phyloP scores from a whole-genome alignment of 2,888 invertebrate genomes.

The Agriotes lineatus region DNA sequence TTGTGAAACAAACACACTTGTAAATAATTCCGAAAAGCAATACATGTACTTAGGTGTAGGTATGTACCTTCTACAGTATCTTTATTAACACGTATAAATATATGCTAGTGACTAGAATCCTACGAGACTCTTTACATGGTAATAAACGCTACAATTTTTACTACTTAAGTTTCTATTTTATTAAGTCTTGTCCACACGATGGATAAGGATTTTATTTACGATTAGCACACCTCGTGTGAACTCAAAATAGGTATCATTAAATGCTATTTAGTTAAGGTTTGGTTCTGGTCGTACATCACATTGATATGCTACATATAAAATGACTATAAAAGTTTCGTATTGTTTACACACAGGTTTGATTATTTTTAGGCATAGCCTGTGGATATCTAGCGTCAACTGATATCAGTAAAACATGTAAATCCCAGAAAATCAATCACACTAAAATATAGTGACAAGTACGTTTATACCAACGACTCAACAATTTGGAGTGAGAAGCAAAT shows the following conservation, averaged over 20 bases:
- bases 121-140: constrained; percentile 17
- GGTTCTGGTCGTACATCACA: constrained; percentile 43
- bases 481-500: neutral
- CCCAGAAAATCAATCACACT: neutral
- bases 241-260: constrained; percentile 15
- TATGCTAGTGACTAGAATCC: constrained; percentile 12
- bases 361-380: constrained; percentile 15
- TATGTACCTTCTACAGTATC: constrained; percentile 21
- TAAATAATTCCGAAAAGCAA: constrained; percentile 1
- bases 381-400: neutral
- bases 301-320: constrained; percentile 43
- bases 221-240: constrained; percentile 17
- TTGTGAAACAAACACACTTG: neutral
- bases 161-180: constrained; percentile 28
- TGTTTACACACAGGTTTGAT: constrained; percentile 37
- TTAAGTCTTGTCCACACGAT: constrained; percentile 34
- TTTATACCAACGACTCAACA: neutral
- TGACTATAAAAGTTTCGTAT: constrained; percentile 41
- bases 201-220: constrained; percentile 2
- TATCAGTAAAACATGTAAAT: neutral
- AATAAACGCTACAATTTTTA: constrained; percentile 24
- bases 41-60: neutral
- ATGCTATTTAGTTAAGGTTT: constrained; percentile 32
- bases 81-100: constrained; percentile 28
- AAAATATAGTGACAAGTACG: neutral